Conservation (phyloP, 2,113 vertebrate genomes). For the Cariama cristata region DNA sequence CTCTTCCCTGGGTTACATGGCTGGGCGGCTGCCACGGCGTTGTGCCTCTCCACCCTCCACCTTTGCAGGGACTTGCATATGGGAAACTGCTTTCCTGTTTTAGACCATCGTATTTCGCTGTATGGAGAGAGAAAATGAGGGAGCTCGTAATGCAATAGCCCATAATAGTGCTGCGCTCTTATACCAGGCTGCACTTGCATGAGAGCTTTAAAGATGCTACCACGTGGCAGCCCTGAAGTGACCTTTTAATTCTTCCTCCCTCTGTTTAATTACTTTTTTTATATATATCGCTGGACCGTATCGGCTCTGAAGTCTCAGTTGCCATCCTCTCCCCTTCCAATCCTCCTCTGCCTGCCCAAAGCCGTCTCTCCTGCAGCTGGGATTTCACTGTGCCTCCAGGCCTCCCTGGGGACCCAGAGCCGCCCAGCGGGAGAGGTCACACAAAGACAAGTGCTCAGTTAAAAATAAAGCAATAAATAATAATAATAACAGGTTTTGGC, state of each 20-base stretch:
- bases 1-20: not conserved
- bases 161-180: not conserved
- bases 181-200: not conserved
- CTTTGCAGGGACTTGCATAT: not conserved
- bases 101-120: not conserved
- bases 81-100: not conserved
- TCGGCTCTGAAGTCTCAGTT: not conserved
- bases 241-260: slow-evolving; percentile 55
- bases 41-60: not conserved
- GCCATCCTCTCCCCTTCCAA: not conserved
- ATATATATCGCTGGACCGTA: not conserved
- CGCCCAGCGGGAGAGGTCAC: not conserved
- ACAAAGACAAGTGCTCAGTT: not conserved
- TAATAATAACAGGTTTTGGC: not conserved
- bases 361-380: accelerated
- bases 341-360: not conserved
- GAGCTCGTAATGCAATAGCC: not conserved
- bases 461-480: not conserved
- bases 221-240: not conserved
- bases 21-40: accelerated
- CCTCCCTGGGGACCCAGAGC: not conserved
- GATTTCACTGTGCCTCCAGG: not conserved
- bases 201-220: slow-evolving; percentile 12
- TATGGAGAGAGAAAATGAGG: not conserved
- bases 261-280: slow-evolving; percentile 40